A percentile compares a stretch with the other conserved stretches of the same genome.
phyloP scores from a whole-genome alignment of 2,113 vertebrate species.

The Ursus arctos region DNA sequence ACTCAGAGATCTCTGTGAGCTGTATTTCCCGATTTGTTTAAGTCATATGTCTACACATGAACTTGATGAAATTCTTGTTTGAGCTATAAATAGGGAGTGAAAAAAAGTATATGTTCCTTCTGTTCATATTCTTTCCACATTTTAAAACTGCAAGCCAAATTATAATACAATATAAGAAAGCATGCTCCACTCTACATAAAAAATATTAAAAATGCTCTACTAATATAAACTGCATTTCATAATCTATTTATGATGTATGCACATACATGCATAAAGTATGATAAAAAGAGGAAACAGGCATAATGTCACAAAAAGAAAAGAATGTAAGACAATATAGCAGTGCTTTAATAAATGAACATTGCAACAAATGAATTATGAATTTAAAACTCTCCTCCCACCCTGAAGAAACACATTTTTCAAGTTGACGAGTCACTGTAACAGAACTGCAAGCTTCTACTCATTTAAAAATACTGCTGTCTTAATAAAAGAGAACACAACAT shows the following conservation, averaged over 20 bases:
- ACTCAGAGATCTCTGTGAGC: slow-evolving; percentile 73
- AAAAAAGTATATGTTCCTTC: background rate
- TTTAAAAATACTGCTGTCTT: slow-evolving; percentile 71
- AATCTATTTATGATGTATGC: slow-evolving; percentile 58
- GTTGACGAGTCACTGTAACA: slow-evolving; percentile 68
- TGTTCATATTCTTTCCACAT: background rate
- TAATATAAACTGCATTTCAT: slow-evolving; percentile 17
- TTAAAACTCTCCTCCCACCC: slow-evolving; percentile 72
- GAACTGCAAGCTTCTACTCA: slow-evolving; percentile 63
- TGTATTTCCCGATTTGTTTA: slow-evolving; percentile 60
- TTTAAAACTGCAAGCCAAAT: slow-evolving; percentile 52
- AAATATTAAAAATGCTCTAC: slow-evolving; percentile 54
- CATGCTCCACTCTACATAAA: background rate
- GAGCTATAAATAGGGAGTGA: slow-evolving; percentile 48
- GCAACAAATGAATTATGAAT: slow-evolving; percentile 74
- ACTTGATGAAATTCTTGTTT: slow-evolving; percentile 28
- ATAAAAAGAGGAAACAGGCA: background rate
- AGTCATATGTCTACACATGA: slow-evolving; percentile 68
- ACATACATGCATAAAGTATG: slow-evolving; percentile 23
- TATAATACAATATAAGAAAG: slow-evolving; percentile 22
- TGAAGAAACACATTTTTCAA: slow-evolving; percentile 79
- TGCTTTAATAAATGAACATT: slow-evolving; percentile 73
- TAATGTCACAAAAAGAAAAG: background rate
- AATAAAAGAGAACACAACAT: slow-evolving; percentile 62
- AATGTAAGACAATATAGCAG: background rate